Percentiles rank a stretch among this genome's conserved stretches.
These are phyloP conservation scores for Microcebus murinus DNA, from an alignment of 2,113 vertebrate genomes.

Conservation along the genomic window DNA sequence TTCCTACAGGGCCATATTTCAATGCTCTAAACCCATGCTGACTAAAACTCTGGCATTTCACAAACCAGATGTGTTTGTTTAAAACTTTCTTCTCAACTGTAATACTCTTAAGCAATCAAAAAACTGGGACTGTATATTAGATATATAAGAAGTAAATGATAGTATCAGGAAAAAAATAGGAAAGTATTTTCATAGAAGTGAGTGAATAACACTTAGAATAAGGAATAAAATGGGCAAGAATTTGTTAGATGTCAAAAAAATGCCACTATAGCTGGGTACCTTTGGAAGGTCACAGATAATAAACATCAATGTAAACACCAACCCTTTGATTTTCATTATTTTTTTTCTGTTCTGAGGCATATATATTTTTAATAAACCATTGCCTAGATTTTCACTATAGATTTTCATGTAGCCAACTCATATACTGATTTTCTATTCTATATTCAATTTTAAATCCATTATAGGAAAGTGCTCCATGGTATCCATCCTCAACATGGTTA, in stretches of 20 bases:
- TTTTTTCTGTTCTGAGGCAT: not conserved
- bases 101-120: not conserved
- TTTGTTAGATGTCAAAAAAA: not conserved
- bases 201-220: not conserved
- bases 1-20: not conserved
- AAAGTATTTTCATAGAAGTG: not conserved
- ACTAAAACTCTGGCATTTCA: not conserved
- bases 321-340: not conserved
- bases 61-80: not conserved
- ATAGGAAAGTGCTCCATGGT: constrained; percentile 87
- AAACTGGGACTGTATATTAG: not conserved
- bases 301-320: not conserved
- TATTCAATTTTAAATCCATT: constrained; percentile 79
- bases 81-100: not conserved
- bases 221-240: not conserved
- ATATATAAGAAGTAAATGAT: not conserved
- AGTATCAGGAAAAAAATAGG: not conserved
- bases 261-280: not conserved
- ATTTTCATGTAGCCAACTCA: constrained; percentile 88
- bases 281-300: not conserved
- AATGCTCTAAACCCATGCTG: not conserved
- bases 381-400: constrained; percentile 80
- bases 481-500: constrained; percentile 83
- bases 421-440: constrained; percentile 80
- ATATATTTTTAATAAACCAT: not conserved